Percentiles rank a stretch among this genome's conserved stretches.
Evolutionary conservation across 2,797 vertebrate species (phyloP).

Genomic region (Tragopan temminckii): DNA sequence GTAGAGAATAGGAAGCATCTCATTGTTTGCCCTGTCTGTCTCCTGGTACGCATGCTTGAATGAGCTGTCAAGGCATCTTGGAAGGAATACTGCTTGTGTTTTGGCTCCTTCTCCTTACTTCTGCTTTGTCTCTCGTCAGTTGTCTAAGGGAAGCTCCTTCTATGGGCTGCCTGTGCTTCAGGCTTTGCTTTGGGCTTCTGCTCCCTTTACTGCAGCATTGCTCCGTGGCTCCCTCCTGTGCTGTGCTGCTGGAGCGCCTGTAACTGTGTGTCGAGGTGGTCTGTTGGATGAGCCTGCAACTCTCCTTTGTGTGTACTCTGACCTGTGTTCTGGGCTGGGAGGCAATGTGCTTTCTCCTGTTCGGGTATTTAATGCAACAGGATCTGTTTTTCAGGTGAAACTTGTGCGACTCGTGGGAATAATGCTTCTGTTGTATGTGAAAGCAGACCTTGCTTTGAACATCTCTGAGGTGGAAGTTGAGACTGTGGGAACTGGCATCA

Average conservation of each 20-base stretch:
- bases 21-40: neutral
- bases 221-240: neutral
- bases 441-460: conserved; percentile 88
- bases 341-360: neutral
- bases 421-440: conserved; percentile 94
- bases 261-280: neutral
- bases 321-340: neutral
- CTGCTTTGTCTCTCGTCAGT: neutral
- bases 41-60: neutral
- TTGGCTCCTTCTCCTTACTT: neutral
- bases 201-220: neutral
- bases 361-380: neutral
- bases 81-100: neutral
- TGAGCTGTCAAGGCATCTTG: neutral
- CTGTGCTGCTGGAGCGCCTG: neutral
- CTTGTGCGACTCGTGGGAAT: conserved; percentile 94
- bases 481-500: conserved; percentile 95
- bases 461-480: conserved; percentile 92
- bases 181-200: neutral
- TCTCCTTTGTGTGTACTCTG: neutral
- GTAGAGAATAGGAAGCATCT: neutral
- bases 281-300: neutral
- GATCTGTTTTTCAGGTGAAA: conserved; percentile 87
- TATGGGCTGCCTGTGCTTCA: neutral
- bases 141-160: neutral